phyloP scores from a whole-genome alignment of 2,113 vertebrate genomes.

The Strigops habroptila region DNA sequence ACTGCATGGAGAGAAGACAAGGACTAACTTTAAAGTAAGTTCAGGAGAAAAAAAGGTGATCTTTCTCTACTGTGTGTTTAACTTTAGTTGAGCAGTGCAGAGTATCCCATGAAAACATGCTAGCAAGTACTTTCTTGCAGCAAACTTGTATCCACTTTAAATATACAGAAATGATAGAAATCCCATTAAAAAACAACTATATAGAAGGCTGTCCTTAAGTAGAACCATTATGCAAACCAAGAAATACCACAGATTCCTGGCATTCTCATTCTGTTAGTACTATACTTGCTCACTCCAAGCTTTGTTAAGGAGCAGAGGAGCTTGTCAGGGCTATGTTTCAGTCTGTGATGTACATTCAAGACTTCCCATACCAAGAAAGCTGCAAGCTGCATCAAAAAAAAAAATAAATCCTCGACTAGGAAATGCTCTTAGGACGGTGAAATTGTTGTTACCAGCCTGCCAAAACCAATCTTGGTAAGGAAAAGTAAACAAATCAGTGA shows the following conservation, averaged over 20 bases:
- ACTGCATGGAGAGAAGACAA: not conserved
- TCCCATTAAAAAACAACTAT: not conserved
- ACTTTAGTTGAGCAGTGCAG: not conserved
- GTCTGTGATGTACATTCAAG: not conserved
- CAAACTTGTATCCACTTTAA: not conserved
- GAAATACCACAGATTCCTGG: conserved; percentile 28
- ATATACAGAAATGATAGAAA: not conserved
- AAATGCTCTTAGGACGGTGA: not conserved
- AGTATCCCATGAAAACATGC: not conserved
- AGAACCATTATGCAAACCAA: not conserved
- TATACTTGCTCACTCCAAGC: not conserved
- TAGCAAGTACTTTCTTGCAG: not conserved
- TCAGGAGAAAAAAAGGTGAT: not conserved
- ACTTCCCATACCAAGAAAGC: not conserved
- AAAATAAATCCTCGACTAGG: not conserved
- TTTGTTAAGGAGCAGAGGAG: not conserved
- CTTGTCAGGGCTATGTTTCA: not conserved
- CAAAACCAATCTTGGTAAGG: not conserved
- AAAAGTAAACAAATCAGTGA: not conserved
- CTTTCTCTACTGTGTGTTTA: not conserved
- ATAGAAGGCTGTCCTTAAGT: not conserved
- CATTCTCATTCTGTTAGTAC: not conserved
- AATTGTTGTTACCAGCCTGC: not conserved
- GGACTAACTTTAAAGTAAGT: not conserved
- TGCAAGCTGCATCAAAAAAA: not conserved